A percentile compares a stretch with the other conserved stretches of the same genome.
Evolutionary conservation across 1,140 invertebrate genomes (phyloP).

Genomic region (Lepidurus packardi): DNA sequence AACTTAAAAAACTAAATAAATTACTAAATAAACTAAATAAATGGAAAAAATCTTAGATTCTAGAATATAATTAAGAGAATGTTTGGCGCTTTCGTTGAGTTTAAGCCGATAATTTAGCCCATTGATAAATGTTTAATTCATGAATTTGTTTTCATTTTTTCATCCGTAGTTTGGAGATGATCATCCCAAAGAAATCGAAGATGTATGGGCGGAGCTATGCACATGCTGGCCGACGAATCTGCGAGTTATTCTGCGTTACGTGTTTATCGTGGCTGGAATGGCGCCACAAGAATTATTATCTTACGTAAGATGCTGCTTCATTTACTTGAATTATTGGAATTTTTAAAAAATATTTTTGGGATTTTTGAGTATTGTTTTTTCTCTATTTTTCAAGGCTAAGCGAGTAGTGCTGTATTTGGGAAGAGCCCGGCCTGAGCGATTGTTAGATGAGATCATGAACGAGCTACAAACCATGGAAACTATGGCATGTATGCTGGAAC

Average conservation of each 20-base stretch:
- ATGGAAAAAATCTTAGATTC: constrained; percentile 1
- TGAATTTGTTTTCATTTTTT: constrained; percentile 39
- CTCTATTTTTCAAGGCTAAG: constrained; percentile 69
- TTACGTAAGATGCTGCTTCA: constrained; percentile 60
- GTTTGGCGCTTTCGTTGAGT: too few species aligned
- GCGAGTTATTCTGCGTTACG: constrained; percentile 93
- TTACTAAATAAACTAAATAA: too few species aligned
- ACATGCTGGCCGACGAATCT: constrained; percentile 95
- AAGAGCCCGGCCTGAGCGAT: constrained; percentile 75
- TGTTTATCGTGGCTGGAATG: constrained; percentile 93
- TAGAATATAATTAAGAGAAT: too few species aligned
- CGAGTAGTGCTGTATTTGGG: constrained; percentile 88
- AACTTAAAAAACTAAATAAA: too few species aligned
- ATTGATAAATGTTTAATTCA: neutral
- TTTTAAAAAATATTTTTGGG: constrained; percentile 30
- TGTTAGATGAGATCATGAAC: constrained; percentile 93
- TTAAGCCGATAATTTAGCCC: neutral
- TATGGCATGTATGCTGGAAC: constrained; percentile 85
- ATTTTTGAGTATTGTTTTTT: too few species aligned
- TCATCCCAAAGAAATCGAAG: constrained; percentile 90
- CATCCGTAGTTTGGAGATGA: constrained; percentile 78
- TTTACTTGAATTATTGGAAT: constrained; percentile 5
- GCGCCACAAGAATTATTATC: constrained; percentile 84
- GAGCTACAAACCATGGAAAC: constrained; percentile 95
- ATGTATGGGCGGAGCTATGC: constrained; percentile 91